Base-by-base conservation (phyloP, 2,113 vertebrate species). In the Cynopterus brachyotis region DNA sequence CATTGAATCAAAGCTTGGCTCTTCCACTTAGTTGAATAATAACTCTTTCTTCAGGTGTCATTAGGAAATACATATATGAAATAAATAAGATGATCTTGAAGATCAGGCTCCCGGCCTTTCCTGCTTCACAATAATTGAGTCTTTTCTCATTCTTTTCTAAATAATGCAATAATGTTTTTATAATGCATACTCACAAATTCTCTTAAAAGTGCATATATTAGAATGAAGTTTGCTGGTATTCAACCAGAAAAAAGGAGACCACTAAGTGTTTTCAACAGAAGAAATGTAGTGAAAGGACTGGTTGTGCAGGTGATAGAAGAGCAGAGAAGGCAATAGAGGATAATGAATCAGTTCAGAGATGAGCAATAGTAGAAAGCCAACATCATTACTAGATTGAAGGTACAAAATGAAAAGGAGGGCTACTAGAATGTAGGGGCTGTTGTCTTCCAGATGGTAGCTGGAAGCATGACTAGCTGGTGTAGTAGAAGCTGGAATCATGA, bases 131-230 rank as follows among this genome's bases (percentile, higher is more conserved):
- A 8, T 28, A 9, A 91, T 84, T 69, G 22, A 70, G 2, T 62
- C 20, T 75, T 30, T 66, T 37, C 40, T 87, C 28, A 62, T 85
- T 91, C 40, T 82, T 1, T 83, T 87, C 5, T 88, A 40, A 86
- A 40, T 16, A 91, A 75, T 26, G n/a, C n/a, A n/a, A n/a, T n/a
- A n/a, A n/a, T 2, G 20, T 72, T 81, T 90, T 82, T 55, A 6
- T 47, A 55, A 83, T 50, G 1, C 1, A 22, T 84, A 40, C 22
- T 85, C 20, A 40, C 20, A 72, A 85, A 78, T 78, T 90, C 9
- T 90, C 40, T 26, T 45, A 45, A 94, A 57, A 59, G 24, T 35
- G 2, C 12, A 40, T 60, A 64, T 85, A 42, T 45, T 40, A 30
- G 20, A 72, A 91, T 91, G 17, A 81, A 24, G 3, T 89, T 78